phyloP scores from a whole-genome alignment of 2,797 vertebrate species.

The Sebastes vulpes region DNA sequence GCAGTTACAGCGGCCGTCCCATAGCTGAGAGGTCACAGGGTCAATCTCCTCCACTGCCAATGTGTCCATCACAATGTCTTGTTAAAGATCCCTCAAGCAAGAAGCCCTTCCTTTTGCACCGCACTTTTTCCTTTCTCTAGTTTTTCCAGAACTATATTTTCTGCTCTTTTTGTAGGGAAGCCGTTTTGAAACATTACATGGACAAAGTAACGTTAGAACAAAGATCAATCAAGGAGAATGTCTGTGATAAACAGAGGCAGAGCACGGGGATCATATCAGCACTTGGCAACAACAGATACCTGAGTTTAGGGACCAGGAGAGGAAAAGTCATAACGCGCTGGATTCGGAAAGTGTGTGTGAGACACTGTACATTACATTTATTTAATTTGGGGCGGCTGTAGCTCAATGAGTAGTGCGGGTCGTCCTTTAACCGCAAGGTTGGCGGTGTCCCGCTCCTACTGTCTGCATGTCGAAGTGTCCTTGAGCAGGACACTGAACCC shows the following conservation, averaged over 20 bases:
- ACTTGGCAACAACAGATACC: neutral
- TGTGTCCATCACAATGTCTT: constrained; percentile 45
- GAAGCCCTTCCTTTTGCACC: neutral
- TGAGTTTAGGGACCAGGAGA: neutral
- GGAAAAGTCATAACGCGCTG: neutral
- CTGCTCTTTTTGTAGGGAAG: neutral
- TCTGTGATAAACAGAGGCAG: neutral
- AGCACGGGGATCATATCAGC: neutral
- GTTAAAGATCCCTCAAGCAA: constrained; percentile 2
- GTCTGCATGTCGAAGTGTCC: neutral
- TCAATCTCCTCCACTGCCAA: constrained; percentile 10
- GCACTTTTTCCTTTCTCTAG: neutral
- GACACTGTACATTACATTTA: neutral
- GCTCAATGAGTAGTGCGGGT: neutral
- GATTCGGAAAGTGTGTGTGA: neutral
- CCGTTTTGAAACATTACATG: neutral
- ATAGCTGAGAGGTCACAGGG: constrained; percentile 34
- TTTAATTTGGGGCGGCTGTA: neutral
- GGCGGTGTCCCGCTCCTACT: neutral
- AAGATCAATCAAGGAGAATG: neutral
- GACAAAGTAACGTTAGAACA: neutral
- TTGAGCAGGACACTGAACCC: neutral
- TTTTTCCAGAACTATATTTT: neutral
- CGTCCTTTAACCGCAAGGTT: neutral
- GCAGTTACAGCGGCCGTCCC: constrained; percentile 17